A percentile compares a stretch with the other conserved stretches of the same genome.
Evolutionary conservation across 2,888 invertebrate genomes (phyloP).

Genomic region (Drosophila incognita): DNA sequence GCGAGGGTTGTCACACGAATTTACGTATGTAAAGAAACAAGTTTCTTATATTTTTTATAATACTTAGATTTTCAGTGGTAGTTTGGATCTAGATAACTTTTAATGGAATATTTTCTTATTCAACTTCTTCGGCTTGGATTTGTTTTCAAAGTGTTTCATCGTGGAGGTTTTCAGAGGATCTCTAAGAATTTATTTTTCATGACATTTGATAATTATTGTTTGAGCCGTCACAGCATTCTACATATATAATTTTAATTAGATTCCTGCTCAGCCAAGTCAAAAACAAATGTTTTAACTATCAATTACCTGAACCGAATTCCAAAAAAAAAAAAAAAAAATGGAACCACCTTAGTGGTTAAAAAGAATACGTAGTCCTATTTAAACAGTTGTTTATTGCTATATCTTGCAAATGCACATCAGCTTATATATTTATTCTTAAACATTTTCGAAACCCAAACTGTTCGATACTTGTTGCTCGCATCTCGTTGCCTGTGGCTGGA

Average conservation of each 20-base stretch:
- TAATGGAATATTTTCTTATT: neutral
- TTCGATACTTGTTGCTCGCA: neutral
- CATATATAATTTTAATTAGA: neutral
- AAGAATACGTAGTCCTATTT: neutral
- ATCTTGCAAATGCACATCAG: neutral
- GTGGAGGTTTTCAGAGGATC: neutral
- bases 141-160: neutral
- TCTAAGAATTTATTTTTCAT: neutral
- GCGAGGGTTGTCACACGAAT: constrained; percentile 27
- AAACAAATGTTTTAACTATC: neutral
- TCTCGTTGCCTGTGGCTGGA: constrained; percentile 15
- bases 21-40: neutral
- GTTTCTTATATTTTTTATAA: neutral
- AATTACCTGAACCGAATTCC: neutral
- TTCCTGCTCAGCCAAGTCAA: neutral
- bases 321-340: neutral
- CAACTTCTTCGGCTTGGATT: neutral
- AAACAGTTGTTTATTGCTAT: neutral
- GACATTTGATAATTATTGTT: neutral
- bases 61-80: neutral
- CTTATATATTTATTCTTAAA: neutral
- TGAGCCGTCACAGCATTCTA: neutral
- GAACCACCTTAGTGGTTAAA: neutral
- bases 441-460: neutral
- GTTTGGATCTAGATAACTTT: neutral